Percentiles rank a stretch among this genome's conserved stretches.
phyloP scores from a whole-genome alignment of 2,888 invertebrate species.

The Geophilus truncorum region DNA sequence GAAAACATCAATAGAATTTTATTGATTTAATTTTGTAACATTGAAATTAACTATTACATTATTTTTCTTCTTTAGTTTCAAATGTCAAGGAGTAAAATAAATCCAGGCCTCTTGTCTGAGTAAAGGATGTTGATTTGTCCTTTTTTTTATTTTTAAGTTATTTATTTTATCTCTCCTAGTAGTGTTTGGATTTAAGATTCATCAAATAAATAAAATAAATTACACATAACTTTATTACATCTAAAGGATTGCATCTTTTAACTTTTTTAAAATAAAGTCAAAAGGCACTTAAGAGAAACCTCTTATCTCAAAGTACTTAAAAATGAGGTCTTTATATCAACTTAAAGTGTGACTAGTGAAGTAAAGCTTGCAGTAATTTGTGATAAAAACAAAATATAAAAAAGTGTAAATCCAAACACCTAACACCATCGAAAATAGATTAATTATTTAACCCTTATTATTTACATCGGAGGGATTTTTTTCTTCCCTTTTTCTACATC shows the following conservation, averaged over 20 bases:
- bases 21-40: conserved; percentile 1
- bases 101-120: neutral
- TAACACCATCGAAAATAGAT: neutral
- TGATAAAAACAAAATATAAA: neutral
- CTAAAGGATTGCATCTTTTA: neutral
- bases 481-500: conserved; percentile 45
- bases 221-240: neutral
- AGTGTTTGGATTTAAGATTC: neutral
- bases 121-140: neutral
- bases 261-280: neutral
- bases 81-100: neutral
- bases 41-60: neutral
- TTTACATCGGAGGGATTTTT: too few relatives aligned
- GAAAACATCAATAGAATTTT: neutral
- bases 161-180: neutral
- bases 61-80: neutral
- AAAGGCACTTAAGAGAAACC: neutral
- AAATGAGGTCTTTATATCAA: neutral
- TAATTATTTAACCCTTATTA: neutral
- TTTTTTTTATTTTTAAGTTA: neutral
- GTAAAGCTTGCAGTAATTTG: neutral
- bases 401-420: neutral
- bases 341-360: neutral
- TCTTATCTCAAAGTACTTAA: neutral
- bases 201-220: neutral